A percentile compares a stretch with the other conserved stretches of the same genome.
Evolutionary conservation across 1,140 invertebrate genomes (phyloP).

Genomic region (Physella acuta): DNA sequence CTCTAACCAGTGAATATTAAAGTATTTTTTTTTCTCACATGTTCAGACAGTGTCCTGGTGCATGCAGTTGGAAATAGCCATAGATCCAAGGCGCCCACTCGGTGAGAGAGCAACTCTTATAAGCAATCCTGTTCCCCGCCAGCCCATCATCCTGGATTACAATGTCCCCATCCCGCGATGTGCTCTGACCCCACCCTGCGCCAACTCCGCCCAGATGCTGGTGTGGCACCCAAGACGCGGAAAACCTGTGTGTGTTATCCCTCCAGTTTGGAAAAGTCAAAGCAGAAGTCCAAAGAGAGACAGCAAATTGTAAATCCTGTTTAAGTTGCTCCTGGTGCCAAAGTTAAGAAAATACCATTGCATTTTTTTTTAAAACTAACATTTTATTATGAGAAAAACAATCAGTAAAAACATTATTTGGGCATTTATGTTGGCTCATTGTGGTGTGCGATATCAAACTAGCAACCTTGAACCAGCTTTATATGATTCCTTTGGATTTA

Average conservation of each 20-base stretch:
- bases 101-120: slow-evolving; percentile 53
- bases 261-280: slow-evolving; percentile 51
- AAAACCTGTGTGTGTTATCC: slow-evolving; percentile 47
- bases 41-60: slow-evolving; percentile 53
- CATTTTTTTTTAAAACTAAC: no score
- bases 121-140: slow-evolving; percentile 45
- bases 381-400: no score
- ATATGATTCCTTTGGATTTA: no score
- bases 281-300: slow-evolving; percentile 38
- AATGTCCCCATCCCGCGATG: slow-evolving; percentile 52
- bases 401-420: no score
- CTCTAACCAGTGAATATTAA: no score
- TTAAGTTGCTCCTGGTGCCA: not conserved
- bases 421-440: no score
- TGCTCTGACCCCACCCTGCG: slow-evolving; percentile 58
- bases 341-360: no score
- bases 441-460: no score
- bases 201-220: slow-evolving; percentile 59
- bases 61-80: slow-evolving; percentile 56
- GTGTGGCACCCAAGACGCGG: slow-evolving; percentile 56
- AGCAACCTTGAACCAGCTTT: no score
- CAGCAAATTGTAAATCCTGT: slow-evolving; percentile 39
- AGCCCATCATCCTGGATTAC: slow-evolving; percentile 52
- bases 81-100: slow-evolving; percentile 48
- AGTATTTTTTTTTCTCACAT: not conserved